phyloP scores from a whole-genome alignment of 1,140 invertebrate genomes.

The Drosophila nasuta region DNA sequence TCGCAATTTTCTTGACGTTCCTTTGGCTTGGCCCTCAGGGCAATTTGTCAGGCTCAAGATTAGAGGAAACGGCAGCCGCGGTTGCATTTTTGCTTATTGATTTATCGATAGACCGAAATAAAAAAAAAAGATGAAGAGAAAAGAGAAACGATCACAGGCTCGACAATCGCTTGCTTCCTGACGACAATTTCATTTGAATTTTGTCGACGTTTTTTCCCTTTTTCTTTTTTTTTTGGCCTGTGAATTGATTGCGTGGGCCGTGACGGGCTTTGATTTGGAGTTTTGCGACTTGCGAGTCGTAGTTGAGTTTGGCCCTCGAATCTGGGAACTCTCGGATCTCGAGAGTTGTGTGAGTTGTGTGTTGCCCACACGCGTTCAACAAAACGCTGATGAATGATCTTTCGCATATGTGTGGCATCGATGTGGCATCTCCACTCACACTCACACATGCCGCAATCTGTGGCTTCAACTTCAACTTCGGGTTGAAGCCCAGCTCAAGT shows the following conservation, averaged over 20 bases:
- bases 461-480: slow-evolving; percentile 12
- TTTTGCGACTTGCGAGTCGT: background rate
- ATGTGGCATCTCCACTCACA: slow-evolving; percentile 27
- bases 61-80: slow-evolving; percentile 47
- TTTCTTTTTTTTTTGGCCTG: slow-evolving; percentile 8
- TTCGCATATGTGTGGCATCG: slow-evolving; percentile 33
- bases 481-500: background rate
- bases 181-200: slow-evolving; percentile 39
- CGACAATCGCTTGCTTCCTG: slow-evolving; percentile 25
- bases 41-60: slow-evolving; percentile 58
- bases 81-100: slow-evolving; percentile 76
- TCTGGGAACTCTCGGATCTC: background rate
- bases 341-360: too few relatives aligned
- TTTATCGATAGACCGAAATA: slow-evolving; percentile 58
- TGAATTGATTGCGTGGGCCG: slow-evolving; percentile 45
- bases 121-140: background rate
- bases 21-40: slow-evolving; percentile 21
- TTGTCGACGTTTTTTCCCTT: background rate
- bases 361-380: slow-evolving; percentile 47
- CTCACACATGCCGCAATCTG: background rate
- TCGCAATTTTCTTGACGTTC: background rate
- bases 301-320: background rate
- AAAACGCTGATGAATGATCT: slow-evolving; percentile 49
- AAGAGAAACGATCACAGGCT: background rate
- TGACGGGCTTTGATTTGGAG: slow-evolving; percentile 39